Evolutionary conservation across 2,113 vertebrate genomes (phyloP).

Genomic region (Poecilia latipinna): DNA sequence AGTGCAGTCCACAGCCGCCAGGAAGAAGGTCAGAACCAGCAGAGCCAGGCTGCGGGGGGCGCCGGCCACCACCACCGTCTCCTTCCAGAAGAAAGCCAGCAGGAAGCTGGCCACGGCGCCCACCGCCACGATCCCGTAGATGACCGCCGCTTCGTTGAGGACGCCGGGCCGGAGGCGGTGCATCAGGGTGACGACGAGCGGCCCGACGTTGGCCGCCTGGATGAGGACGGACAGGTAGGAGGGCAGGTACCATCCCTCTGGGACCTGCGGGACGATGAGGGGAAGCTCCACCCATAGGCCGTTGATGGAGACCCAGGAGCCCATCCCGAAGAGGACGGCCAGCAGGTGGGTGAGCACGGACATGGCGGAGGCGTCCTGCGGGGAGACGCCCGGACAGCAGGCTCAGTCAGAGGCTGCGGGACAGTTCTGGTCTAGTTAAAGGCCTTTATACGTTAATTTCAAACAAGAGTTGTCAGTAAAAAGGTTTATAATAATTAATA

Average conservation of each 20-base stretch:
- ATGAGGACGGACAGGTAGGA: conserved; percentile 85
- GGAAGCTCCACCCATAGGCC: conserved; percentile 88
- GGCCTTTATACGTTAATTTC: too few species aligned
- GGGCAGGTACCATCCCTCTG: conserved; percentile 87
- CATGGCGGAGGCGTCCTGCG: conserved; percentile 60
- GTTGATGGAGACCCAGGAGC: conserved; percentile 89
- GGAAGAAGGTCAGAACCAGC: conserved; percentile 80
- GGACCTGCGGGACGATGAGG: conserved; percentile 80
- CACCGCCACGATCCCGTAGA: conserved; percentile 77
- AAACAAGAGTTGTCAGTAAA: too few species aligned
- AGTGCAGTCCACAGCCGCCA: conserved; percentile 85
- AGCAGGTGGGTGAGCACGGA: conserved; percentile 79
- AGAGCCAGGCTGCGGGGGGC: conserved; percentile 75
- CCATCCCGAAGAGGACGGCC: conserved; percentile 81
- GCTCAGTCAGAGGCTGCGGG: not conserved
- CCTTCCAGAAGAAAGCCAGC: conserved; percentile 84
- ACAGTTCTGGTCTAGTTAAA: too few species aligned
- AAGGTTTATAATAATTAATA: too few species aligned
- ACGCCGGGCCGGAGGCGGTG: conserved; percentile 76
- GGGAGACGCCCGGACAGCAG: not conserved
- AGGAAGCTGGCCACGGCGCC: conserved; percentile 77
- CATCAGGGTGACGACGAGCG: conserved; percentile 80
- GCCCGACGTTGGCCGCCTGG: conserved; percentile 85
- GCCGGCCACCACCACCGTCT: conserved; percentile 67
- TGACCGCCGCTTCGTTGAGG: conserved; percentile 71